phyloP scores from a whole-genome alignment of 2,113 vertebrate species.

The Vulpes ferrilata region DNA sequence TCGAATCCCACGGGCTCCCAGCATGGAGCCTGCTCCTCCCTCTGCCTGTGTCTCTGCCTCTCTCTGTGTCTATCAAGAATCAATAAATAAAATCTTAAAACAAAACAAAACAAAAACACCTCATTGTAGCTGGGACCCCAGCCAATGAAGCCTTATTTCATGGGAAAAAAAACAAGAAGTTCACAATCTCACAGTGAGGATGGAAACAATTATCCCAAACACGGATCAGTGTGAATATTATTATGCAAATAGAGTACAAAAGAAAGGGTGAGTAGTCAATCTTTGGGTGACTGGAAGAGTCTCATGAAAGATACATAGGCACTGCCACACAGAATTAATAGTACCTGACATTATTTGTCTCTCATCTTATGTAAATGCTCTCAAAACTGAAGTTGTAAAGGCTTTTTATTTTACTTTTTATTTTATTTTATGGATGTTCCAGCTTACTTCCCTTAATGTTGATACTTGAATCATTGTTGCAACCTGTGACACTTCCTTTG shows the following conservation, averaged over 20 bases:
- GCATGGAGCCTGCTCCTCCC: too few species aligned
- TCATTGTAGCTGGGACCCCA: conserved; percentile 25
- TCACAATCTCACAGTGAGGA: not conserved
- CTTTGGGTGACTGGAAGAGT: not conserved
- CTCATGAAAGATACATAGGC: not conserved
- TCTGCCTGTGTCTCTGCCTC: too few species aligned
- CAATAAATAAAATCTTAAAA: not conserved
- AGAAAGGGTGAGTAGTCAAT: not conserved
- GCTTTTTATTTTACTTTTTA: not conserved
- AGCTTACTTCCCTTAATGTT: not conserved
- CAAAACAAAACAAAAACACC: not conserved
- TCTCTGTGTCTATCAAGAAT: too few species aligned
- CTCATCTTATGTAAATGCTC: not conserved
- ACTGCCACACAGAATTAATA: not conserved
- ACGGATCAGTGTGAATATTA: not conserved
- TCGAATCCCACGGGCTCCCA: too few species aligned
- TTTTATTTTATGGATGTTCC: not conserved
- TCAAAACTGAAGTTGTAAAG: not conserved
- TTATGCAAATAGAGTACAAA: conserved; percentile 47
- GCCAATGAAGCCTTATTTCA: conserved; percentile 64
- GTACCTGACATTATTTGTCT: too few species aligned
- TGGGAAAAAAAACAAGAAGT: conserved; percentile 43
- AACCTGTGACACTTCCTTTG: not conserved
- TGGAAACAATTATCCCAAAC: conserved; percentile 22
- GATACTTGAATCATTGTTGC: not conserved